Percentiles rank a stretch among this genome's conserved stretches.
phyloP scores from a whole-genome alignment of 1,140 invertebrate species.

The Coelopa frigida region DNA sequence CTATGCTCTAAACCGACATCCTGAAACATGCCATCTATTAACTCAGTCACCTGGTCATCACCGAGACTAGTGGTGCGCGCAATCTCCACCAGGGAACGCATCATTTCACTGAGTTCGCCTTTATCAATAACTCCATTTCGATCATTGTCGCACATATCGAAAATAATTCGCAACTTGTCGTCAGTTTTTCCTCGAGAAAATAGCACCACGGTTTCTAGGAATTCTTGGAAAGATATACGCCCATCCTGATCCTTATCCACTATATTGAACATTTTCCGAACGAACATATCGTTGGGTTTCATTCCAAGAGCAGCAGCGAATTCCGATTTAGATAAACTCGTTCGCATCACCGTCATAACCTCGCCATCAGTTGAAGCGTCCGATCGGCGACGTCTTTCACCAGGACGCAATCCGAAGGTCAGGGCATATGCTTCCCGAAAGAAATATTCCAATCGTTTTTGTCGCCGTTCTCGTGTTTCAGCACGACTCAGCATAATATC shows the following conservation, averaged over 20 bases:
- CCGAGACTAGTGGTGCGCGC: constrained; percentile 84
- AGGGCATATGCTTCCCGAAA: constrained; percentile 96
- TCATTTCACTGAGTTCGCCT: constrained; percentile 87
- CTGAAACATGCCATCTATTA: constrained; percentile 92
- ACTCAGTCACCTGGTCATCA: constrained; percentile 82
- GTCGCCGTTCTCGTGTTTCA: constrained; percentile 90
- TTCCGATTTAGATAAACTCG: constrained; percentile 87
- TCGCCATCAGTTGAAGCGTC: constrained; percentile 74
- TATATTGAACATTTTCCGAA: constrained; percentile 98
- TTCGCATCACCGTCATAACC: constrained; percentile 86
- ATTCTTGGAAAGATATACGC: constrained; percentile 96
- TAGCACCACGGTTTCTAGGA: constrained; percentile 90
- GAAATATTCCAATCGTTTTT: constrained; percentile 93
- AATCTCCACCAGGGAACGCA: constrained; percentile 89
- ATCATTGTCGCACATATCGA: constrained; percentile 98
- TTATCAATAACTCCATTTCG: constrained; percentile 93
- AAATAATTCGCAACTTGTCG: constrained; percentile 93
- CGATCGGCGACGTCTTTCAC: constrained; percentile 60
- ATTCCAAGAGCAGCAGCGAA: constrained; percentile 96
- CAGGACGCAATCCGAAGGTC: constrained; percentile 75
- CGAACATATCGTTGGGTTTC: constrained; percentile 93
- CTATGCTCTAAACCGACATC: constrained; percentile 87
- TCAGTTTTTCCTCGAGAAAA: constrained; percentile 88
- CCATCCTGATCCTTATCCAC: constrained; percentile 95
- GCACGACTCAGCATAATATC: constrained; percentile 89